Evolutionary conservation across 2,113 vertebrate species (phyloP).

Genomic region (Petromus typicus): DNA sequence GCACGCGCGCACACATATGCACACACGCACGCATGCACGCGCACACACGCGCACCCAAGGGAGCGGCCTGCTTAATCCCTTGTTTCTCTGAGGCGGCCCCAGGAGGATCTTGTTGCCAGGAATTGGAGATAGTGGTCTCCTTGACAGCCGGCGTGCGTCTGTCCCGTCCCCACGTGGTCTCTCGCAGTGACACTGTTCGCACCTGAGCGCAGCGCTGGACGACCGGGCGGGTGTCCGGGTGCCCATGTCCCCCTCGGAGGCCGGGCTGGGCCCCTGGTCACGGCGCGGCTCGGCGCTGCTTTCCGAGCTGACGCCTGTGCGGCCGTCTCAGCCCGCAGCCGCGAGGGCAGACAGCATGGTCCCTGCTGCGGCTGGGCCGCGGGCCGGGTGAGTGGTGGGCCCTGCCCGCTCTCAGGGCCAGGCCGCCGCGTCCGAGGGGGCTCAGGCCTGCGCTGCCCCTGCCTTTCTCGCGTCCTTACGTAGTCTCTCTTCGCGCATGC

Average conservation of each 20-base stretch:
- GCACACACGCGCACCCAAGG: background rate
- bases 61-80: constrained; percentile 64
- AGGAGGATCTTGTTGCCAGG: constrained; percentile 77
- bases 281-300: background rate
- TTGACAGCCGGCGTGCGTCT: constrained; percentile 67
- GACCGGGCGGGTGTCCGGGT: background rate
- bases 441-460: background rate
- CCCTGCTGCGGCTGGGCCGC: constrained; percentile 47
- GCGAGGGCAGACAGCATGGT: constrained; percentile 6
- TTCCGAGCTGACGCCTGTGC: background rate
- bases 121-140: constrained; percentile 69
- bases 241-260: constrained; percentile 31
- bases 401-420: rapidly evolving
- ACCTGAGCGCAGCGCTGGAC: constrained; percentile 25
- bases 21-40: background rate
- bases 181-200: constrained; percentile 47
- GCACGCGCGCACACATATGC: too few species aligned
- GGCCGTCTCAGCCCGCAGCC: background rate
- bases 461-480: background rate
- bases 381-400: constrained; percentile 64
- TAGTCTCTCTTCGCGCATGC: background rate
- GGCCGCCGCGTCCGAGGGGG: too few species aligned
- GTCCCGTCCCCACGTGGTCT: constrained; percentile 67
- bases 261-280: background rate
- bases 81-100: constrained; percentile 65